Evolutionary conservation across 1,140 invertebrate genomes (phyloP).

Genomic region (Cylas formicarius): DNA sequence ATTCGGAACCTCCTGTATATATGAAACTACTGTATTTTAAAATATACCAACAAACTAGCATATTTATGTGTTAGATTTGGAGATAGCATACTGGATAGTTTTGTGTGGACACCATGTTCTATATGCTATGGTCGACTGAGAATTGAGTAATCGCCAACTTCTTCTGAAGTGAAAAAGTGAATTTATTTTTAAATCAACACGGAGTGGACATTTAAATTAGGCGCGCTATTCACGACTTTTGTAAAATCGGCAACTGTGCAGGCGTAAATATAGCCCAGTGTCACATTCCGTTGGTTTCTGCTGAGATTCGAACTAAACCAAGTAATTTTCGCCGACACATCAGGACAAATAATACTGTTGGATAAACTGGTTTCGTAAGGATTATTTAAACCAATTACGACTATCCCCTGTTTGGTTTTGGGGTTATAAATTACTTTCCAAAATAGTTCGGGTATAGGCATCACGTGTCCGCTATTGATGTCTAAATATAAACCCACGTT

Average conservation of each 20-base stretch:
- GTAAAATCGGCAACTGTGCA: slow-evolving; percentile 56
- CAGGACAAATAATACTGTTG: slow-evolving; percentile 49
- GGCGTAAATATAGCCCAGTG: slow-evolving; percentile 56
- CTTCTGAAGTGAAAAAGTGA: no score
- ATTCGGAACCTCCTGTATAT: no score
- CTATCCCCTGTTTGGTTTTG: slow-evolving; percentile 45
- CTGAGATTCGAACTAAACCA: slow-evolving; percentile 48
- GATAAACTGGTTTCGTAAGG: slow-evolving; percentile 45
- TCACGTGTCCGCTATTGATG: slow-evolving; percentile 39
- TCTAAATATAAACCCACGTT: slow-evolving; percentile 45
- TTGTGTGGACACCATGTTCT: no score
- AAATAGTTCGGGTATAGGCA: slow-evolving; percentile 52
- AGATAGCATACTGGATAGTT: no score
- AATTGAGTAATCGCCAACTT: no score
- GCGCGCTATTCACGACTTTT: slow-evolving; percentile 46
- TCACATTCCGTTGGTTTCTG: slow-evolving; percentile 41
- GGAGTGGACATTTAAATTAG: slow-evolving; percentile 42
- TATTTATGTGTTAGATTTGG: no score
- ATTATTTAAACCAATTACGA: slow-evolving; percentile 58
- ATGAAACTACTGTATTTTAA: no score
- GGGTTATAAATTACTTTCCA: slow-evolving; percentile 58
- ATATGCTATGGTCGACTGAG: no score
- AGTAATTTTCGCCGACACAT: slow-evolving; percentile 46
- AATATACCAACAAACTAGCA: no score
- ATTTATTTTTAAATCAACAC: slow-evolving; percentile 38